Base-by-base conservation (phyloP, 2,113 vertebrate species). In the Grus americana region DNA sequence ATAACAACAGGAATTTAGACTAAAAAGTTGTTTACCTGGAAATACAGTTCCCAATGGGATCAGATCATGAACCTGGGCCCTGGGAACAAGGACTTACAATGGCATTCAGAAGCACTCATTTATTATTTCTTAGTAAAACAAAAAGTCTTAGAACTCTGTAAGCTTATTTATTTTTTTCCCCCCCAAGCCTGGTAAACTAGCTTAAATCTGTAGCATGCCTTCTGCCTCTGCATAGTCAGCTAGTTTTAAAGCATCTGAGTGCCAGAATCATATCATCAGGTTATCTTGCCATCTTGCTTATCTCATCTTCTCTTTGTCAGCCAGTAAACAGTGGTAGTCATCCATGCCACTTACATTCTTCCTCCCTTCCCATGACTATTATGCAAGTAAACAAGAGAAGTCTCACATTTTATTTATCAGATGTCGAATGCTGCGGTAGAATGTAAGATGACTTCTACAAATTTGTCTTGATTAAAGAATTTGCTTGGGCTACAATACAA, bases 51-150 rank as follows among this genome's bases (percentile, higher is more conserved):
- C 76, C 76, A 84, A 5, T 12, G 34, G 70, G 40, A 93, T 74
- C 59, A 84, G 61, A 87, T 38, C 38, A 75, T 7, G 5, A 38
- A 87, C 21, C 9, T 44, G 21, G 36, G 32, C 32, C 49, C 46
- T 80, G 75, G 47, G 72, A 96, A 92, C 42, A 84, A 62, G 18
- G 24, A 46, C 18, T 86, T 86, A 57, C 9, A 73, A 93, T 88
- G 29, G 50, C 38, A 61, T 73, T 92, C 54, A 80, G 65, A 75
- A 94, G 32, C 22, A 86, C 5, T 73, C 3, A 7, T 72, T 86
- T 84, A 84, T 89, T 95, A 81, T 86, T 86, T 71, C 50, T 79
- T 47, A 78, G 26, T 40, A 74, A 90, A 95, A 79, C 36, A 88
- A 70, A 30, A 75, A 36, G 44, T 34, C 72, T 86, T 73, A 79